A percentile compares a stretch with the other conserved stretches of the same genome.
These are phyloP conservation scores for Drosophila kanekoi DNA, from an alignment of 2,888 invertebrate species.

Conservation along the genomic window DNA sequence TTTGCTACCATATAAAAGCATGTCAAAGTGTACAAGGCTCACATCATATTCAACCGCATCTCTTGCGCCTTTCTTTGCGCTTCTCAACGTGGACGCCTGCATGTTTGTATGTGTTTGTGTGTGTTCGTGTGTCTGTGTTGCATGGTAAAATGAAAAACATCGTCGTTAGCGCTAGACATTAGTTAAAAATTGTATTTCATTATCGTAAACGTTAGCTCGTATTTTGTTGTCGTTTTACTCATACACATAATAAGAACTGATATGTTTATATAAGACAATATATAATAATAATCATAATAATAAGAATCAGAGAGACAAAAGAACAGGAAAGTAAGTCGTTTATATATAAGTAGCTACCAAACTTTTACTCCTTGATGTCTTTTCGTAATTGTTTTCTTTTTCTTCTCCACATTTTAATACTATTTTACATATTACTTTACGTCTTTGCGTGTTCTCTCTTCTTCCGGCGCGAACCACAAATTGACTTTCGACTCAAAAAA, in stretches of 20 bases:
- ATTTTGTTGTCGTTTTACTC: conserved; percentile 53
- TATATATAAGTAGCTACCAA: conserved; percentile 59
- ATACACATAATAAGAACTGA: conserved; percentile 79
- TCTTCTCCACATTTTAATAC: conserved; percentile 37
- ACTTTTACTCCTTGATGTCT: conserved; percentile 44
- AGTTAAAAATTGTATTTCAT: conserved; percentile 43
- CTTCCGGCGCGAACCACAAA: conserved; percentile 62
- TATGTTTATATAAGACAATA: conserved; percentile 79
- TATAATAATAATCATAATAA: conserved; percentile 28
- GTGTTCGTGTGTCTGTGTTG: conserved; percentile 16
- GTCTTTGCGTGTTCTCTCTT: conserved; percentile 15
- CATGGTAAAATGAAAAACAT: conserved; percentile 56
- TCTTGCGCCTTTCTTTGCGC: conserved; percentile 32
- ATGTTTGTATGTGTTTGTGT: conserved; percentile 22
- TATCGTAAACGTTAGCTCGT: conserved; percentile 54
- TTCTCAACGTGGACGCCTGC: conserved; percentile 46
- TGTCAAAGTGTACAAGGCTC: conserved; percentile 66
- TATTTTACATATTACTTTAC: conserved; percentile 46
- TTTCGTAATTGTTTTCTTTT: conserved; percentile 43
- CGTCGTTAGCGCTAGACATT: conserved; percentile 54
- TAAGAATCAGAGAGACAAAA: conserved; percentile 27
- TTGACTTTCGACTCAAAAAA: conserved; percentile 70
- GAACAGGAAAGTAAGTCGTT: conserved; percentile 68
- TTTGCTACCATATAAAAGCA: conserved; percentile 65
- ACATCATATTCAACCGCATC: conserved; percentile 36